phyloP scores from a whole-genome alignment of 2,113 vertebrate species.

The Malurus melanocephalus region DNA sequence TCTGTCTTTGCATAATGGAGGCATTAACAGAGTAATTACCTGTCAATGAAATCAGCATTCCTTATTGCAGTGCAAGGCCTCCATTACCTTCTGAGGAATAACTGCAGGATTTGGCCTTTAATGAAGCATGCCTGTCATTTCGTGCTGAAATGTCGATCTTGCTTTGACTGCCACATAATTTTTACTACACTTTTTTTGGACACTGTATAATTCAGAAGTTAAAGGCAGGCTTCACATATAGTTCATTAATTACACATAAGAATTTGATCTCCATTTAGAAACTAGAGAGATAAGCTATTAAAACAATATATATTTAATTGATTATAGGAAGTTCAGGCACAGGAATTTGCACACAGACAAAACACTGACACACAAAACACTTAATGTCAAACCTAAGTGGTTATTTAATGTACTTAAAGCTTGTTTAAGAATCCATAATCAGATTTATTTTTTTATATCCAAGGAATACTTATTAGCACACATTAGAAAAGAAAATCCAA shows the following conservation, averaged over 20 bases:
- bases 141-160: neutral
- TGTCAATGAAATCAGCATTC: neutral
- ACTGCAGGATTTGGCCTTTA: constrained; percentile 1
- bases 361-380: neutral
- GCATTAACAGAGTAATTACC: neutral
- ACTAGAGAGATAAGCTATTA: neutral
- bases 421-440: constrained; percentile 1
- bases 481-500: neutral
- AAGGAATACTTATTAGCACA: neutral
- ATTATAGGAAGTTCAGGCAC: neutral
- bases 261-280: constrained; percentile 4
- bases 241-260: neutral
- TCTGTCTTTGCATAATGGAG: neutral
- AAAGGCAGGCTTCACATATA: neutral
- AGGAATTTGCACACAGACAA: neutral
- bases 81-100: neutral
- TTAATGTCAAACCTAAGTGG: neutral
- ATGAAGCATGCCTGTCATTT: neutral
- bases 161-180: neutral
- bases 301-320: neutral
- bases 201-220: neutral
- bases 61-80: neutral
- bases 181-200: neutral
- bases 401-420: neutral
- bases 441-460: neutral